Evolutionary conservation across 2,113 vertebrate genomes (phyloP).

Genomic region (Rutilus rutilus): DNA sequence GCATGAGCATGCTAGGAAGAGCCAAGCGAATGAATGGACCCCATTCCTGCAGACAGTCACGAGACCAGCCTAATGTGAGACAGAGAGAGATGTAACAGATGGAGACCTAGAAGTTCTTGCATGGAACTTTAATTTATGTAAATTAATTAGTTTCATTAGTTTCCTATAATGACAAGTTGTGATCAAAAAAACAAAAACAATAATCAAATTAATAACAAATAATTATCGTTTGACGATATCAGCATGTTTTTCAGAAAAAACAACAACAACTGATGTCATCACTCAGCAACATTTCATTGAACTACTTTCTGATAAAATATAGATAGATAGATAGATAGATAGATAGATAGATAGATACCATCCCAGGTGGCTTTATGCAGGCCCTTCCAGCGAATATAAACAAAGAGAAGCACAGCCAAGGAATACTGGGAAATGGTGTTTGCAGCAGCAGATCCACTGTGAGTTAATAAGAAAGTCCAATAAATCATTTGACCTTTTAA

Average conservation of each 20-base stretch:
- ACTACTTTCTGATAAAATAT: not conserved
- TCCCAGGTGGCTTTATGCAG: constrained; percentile 84
- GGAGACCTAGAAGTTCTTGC: not conserved
- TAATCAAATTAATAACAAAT: not conserved
- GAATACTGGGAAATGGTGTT: constrained; percentile 84
- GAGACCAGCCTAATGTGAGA: constrained; percentile 82
- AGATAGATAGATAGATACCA: constrained; percentile 61
- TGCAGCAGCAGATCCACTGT: constrained; percentile 87
- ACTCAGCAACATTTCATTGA: not conserved
- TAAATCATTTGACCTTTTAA: not conserved
- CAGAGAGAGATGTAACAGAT: constrained; percentile 87
- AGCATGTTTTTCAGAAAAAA: not conserved
- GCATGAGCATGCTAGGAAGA: constrained; percentile 87
- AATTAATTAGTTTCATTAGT: not conserved
- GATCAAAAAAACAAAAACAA: not conserved
- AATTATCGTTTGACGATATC: not conserved
- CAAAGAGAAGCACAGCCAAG: constrained; percentile 77
- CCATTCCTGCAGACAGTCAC: constrained; percentile 85
- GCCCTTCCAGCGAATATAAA: constrained; percentile 78
- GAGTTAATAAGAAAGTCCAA: not conserved
- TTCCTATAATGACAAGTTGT: not conserved
- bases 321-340: not conserved
- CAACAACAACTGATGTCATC: not conserved
- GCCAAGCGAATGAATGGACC: constrained; percentile 80
- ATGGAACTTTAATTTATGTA: no score